phyloP scores from a whole-genome alignment of 2,888 invertebrate species.

The Himalopsyche japonica region DNA sequence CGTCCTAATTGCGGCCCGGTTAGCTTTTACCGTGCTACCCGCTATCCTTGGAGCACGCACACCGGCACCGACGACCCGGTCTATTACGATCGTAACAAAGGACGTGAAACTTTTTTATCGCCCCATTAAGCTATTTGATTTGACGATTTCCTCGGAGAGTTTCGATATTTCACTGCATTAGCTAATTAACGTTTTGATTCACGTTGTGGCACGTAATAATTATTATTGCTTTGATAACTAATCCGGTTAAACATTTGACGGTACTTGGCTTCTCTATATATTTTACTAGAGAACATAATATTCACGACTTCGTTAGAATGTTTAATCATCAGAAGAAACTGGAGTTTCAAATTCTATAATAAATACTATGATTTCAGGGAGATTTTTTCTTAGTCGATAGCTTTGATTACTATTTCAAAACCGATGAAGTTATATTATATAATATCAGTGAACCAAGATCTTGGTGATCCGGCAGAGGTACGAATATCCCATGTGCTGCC shows the following conservation, averaged over 20 bases:
- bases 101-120: not conserved
- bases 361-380: too few relatives aligned
- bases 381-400: too few relatives aligned
- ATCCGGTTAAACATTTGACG: not conserved
- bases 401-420: too few relatives aligned
- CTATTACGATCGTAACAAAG: not conserved
- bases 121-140: not conserved
- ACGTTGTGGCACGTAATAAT: not conserved
- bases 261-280: too few relatives aligned
- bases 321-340: too few relatives aligned
- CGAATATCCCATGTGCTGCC: too few relatives aligned
- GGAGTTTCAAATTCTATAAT: too few relatives aligned
- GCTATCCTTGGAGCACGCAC: not conserved
- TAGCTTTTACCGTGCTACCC: not conserved
- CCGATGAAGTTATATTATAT: too few relatives aligned
- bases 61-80: not conserved
- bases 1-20: not conserved
- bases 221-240: not conserved
- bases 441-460: too few relatives aligned
- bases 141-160: not conserved
- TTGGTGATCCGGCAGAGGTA: too few relatives aligned
- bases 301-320: too few relatives aligned
- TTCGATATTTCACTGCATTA: not conserved
- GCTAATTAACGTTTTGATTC: not conserved
- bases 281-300: too few relatives aligned